phyloP scores from a whole-genome alignment of 2,113 vertebrate genomes.

The Rallus limicola region DNA sequence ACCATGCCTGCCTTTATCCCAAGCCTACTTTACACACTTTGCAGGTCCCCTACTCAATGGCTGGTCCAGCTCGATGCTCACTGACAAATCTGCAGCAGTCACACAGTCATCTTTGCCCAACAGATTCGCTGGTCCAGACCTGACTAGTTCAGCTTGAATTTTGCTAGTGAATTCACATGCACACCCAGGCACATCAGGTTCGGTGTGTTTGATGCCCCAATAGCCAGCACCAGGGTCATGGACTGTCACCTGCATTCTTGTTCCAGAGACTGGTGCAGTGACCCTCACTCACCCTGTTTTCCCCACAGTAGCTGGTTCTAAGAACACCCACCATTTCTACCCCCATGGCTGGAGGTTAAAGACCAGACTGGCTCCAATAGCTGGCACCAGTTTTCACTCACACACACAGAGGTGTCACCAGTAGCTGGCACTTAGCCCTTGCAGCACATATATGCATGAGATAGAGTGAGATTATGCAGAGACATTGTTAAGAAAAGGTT shows the following conservation, averaged over 20 bases:
- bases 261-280: rapidly evolving
- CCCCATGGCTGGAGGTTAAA: not conserved
- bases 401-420: not conserved
- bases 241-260: rapidly evolving
- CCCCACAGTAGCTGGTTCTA: not conserved
- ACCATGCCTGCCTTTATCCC: too few species aligned
- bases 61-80: not conserved
- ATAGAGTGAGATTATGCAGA: not conserved
- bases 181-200: too few species aligned
- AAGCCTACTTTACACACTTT: not conserved
- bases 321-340: rapidly evolving
- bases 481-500: not conserved
- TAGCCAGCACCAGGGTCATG: not conserved
- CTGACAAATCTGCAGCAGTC: not conserved
- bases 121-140: not conserved
- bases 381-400: not conserved
- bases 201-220: too few species aligned
- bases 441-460: not conserved
- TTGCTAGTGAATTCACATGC: not conserved
- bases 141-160: not conserved
- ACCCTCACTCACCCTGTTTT: not conserved
- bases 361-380: not conserved
- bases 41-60: not conserved
- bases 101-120: not conserved
- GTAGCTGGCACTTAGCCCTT: not conserved